Evolutionary conservation across 2,113 vertebrate genomes (phyloP).

Genomic region (Tamias sibiricus): DNA sequence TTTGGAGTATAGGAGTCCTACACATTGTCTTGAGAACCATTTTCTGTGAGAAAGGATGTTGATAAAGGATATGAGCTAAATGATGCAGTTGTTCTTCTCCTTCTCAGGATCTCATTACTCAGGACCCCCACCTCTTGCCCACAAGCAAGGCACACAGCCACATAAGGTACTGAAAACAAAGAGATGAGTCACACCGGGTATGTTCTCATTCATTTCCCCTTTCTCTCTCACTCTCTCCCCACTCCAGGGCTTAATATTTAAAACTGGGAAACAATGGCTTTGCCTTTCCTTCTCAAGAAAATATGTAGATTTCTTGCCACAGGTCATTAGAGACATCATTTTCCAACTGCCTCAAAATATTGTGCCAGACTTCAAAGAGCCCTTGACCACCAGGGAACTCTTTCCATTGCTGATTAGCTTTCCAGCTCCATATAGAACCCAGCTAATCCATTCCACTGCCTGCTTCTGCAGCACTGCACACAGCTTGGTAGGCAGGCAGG

Average conservation of each 20-base stretch:
- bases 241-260: constrained; percentile 59
- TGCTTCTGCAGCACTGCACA: neutral
- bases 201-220: neutral
- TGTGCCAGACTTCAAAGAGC: constrained; percentile 71
- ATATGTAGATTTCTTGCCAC: constrained; percentile 74
- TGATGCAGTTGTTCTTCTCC: neutral
- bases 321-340: constrained; percentile 64
- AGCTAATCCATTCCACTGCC: neutral
- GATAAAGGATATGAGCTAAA: neutral
- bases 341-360: constrained; percentile 76
- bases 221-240: neutral
- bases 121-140: constrained; percentile 19
- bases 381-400: constrained; percentile 24
- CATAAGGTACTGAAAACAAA: constrained; percentile 73
- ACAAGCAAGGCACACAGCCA: constrained; percentile 56
- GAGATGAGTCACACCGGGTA: constrained; percentile 43
- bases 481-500: neutral
- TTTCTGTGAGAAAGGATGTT: neutral
- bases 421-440: neutral
- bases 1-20: neutral
- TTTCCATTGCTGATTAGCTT: neutral
- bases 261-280: constrained; percentile 73
- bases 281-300: constrained; percentile 69
- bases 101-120: neutral
- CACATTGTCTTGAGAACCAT: neutral